Base-by-base conservation (phyloP, 35 echinoderm and acorn worm genomes). In the Ophioderma brevispina region DNA sequence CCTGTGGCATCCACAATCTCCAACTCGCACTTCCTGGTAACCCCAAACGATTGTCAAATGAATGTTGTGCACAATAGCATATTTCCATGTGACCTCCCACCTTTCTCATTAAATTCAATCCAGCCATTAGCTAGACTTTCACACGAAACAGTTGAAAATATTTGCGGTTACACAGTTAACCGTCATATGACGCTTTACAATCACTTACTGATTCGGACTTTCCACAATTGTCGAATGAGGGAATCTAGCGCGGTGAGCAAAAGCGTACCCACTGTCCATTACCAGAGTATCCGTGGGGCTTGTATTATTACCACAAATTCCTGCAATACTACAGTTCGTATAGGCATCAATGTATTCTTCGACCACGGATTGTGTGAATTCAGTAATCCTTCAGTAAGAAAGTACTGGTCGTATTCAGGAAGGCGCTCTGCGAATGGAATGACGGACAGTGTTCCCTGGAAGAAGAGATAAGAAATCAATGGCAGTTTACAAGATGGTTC, bases 251-350 rank as follows among this genome's bases (percentile, higher is more conserved):
- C 92, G 37, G n/a, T 94, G 37, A 0, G 90, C 96, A 55, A 92
- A 98, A 11, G 93, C 92, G 46, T 82, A 92, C 0, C 94, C 96
- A 33, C 89, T 81, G 36, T 98, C 96, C 63, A 98, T 92, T 25
- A 98, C 96, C 10, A 97, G 80, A 0, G 95, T 97, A 38, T 97
- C 95, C n/a, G 64, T 80, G 31, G 63, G 43, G 64, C 38, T 32
- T 5, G 82, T 84, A 0, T 41, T 40, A 36, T 86, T 84, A 30
- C 41, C 41, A 35, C 42, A 84, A 11, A 40, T 37, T 31, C 82
- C 87, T 31, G 78, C 41, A 0, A 84, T 21, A 21, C 56, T 23
- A 33, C 77, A 93, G 15, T 86, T 43, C 23, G 80, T 83, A 36
- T 96, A 96, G 21, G 38, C 46, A 2, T 39, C 23, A 13, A 89